Evolutionary conservation across 2,113 vertebrate species (phyloP).

Genomic region (Melospiza georgiana): DNA sequence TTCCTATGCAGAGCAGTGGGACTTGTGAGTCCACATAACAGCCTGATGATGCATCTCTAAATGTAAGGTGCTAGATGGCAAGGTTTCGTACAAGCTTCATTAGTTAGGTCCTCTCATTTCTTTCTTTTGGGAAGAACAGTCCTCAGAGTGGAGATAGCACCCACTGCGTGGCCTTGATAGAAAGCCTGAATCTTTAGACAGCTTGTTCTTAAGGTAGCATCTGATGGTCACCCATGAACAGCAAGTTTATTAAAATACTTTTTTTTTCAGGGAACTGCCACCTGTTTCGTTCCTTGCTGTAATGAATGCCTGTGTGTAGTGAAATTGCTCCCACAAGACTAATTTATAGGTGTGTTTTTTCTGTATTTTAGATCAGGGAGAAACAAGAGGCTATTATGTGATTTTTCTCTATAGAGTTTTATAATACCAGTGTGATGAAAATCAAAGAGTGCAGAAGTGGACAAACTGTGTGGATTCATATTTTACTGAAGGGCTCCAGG

Average conservation of each 20-base stretch:
- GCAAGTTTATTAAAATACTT: not conserved
- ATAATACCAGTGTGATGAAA: not conserved
- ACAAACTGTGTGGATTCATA: not conserved
- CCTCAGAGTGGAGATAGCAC: not conserved
- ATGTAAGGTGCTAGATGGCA: not conserved
- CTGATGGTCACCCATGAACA: not conserved
- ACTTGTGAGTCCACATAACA: not conserved
- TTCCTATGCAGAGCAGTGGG: not conserved
- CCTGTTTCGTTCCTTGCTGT: not conserved
- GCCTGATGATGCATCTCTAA: not conserved
- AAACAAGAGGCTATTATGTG: not conserved
- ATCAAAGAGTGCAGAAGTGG: not conserved
- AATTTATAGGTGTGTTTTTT: not conserved
- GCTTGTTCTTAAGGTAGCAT: not conserved
- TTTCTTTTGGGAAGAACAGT: not conserved
- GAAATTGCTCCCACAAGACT: not conserved
- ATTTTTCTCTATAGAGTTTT: slow-evolving; percentile 5
- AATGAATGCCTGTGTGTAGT: not conserved
- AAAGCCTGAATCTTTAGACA: not conserved
- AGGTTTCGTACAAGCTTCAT: not conserved
- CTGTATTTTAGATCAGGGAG: not conserved
- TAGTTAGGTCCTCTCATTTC: not conserved
- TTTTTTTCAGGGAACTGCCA: not conserved
- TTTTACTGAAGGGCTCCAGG: not conserved
- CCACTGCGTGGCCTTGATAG: not conserved